Evolutionary conservation across 2,888 invertebrate species (phyloP).

Genomic region (Xestia ashworthii): DNA sequence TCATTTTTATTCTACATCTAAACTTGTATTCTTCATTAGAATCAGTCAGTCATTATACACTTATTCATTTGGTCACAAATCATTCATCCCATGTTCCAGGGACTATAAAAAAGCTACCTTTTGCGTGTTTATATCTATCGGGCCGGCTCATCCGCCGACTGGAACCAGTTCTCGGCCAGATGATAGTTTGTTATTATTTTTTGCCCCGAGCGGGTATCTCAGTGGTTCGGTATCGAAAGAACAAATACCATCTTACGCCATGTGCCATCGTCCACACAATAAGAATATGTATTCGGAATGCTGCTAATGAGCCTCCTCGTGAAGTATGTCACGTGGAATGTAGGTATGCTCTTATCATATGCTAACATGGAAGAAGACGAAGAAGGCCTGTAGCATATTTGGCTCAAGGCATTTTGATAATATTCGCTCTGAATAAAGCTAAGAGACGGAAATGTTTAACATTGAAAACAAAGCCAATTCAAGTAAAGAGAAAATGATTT

Average conservation of each 20-base stretch:
- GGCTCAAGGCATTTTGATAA: constrained; percentile 31
- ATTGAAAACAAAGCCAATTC: constrained; percentile 38
- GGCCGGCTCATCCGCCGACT: constrained; percentile 78
- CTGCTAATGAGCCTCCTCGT: constrained; percentile 39
- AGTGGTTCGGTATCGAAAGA: constrained; percentile 68
- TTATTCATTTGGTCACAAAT: constrained; percentile 55
- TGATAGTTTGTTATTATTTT: constrained; percentile 88
- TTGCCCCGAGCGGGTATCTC: constrained; percentile 75
- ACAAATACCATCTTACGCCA: constrained; percentile 71
- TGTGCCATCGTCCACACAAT: constrained; percentile 62
- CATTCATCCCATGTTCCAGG: constrained; percentile 59
- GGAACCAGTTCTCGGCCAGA: constrained; percentile 85
- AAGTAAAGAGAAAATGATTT: constrained; percentile 37
- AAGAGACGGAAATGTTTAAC: constrained; percentile 30
- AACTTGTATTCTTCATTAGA: constrained; percentile 37
- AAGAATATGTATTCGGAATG: constrained; percentile 49
- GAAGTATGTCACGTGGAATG: constrained; percentile 36
- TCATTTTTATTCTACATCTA: constrained; percentile 44
- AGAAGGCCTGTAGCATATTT: constrained; percentile 5
- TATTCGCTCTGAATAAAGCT: constrained; percentile 17
- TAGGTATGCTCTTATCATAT: constrained; percentile 25
- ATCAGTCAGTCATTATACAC: constrained; percentile 53
- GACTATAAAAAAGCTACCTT: constrained; percentile 77
- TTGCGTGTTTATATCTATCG: constrained; percentile 80
- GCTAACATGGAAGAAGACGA: constrained; percentile 10